phyloP scores from a whole-genome alignment of 2,113 vertebrate genomes.

The Alaudala cheleensis region DNA sequence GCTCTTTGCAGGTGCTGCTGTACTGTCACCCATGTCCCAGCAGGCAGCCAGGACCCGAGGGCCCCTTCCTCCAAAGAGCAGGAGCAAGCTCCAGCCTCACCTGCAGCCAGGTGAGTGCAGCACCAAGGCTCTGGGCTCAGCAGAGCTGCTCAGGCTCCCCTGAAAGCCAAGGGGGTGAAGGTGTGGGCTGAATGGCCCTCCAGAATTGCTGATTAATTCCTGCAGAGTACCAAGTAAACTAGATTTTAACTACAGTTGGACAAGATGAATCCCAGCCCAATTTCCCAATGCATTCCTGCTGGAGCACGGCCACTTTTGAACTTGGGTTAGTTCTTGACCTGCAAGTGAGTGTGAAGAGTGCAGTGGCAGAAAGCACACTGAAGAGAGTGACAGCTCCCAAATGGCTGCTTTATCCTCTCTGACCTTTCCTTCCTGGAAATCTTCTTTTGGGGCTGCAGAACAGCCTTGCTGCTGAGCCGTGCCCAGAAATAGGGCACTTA shows the following conservation, averaged over 20 bases:
- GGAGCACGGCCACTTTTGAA: background rate
- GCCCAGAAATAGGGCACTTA: conserved; percentile 36
- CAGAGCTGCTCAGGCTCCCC: background rate
- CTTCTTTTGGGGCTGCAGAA: background rate
- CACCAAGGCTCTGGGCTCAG: background rate
- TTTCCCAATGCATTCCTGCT: background rate
- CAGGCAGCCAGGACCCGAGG: background rate
- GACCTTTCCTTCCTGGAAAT: conserved; percentile 16
- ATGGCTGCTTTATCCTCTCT: background rate
- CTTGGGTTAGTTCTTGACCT: background rate
- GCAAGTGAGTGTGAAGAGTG: background rate
- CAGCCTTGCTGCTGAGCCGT: background rate
- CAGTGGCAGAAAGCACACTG: background rate
- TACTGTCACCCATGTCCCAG: rapidly evolving
- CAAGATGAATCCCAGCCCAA: background rate
- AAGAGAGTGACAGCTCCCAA: background rate
- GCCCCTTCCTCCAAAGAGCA: background rate
- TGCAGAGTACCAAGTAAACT: background rate
- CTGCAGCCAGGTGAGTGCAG: background rate
- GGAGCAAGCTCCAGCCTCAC: background rate
- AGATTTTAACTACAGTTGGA: background rate
- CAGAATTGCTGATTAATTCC: background rate
- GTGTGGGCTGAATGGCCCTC: background rate
- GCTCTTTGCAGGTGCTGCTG: background rate
- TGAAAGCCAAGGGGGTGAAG: rapidly evolving